Percentiles rank a stretch among this genome's conserved stretches.
Conservation (phyloP, 2,888 invertebrate species). For the Lepidocyrtinus sp. region DNA sequence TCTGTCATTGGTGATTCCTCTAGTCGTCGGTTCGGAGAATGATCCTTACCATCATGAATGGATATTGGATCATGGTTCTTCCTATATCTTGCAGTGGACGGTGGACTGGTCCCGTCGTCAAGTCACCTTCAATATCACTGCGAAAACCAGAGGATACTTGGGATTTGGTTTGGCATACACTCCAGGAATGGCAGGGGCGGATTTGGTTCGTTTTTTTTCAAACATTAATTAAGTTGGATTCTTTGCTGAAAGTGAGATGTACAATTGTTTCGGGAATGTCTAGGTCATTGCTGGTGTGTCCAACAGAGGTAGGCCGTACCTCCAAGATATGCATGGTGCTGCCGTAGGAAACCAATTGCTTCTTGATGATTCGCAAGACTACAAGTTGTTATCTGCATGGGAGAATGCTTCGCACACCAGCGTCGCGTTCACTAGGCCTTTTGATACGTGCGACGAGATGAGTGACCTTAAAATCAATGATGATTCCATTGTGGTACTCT, state of each 20-base stretch:
- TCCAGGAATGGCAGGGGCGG: not conserved
- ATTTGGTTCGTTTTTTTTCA: too few species aligned
- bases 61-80: not conserved
- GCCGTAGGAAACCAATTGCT: not conserved
- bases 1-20: too few species aligned
- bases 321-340: not conserved
- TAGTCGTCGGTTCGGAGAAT: not conserved
- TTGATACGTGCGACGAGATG: constrained; percentile 46
- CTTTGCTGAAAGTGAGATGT: too few species aligned
- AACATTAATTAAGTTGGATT: too few species aligned
- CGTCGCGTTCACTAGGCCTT: constrained; percentile 33
- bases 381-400: not conserved
- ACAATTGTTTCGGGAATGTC: too few species aligned
- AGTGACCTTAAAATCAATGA: constrained; percentile 22
- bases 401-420: constrained; percentile 28
- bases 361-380: not conserved
- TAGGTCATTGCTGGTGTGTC: not conserved
- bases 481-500: constrained; percentile 31
- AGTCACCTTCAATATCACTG: too few species aligned
- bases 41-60: not conserved
- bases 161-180: too few species aligned
- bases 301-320: not conserved
- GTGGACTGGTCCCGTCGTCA: too few species aligned
- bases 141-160: too few species aligned
- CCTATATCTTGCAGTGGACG: not conserved